Percentiles rank a stretch among this genome's conserved stretches.
Conservation (phyloP, 2,888 invertebrate genomes). For the Harpagoxenus sublaevis region DNA sequence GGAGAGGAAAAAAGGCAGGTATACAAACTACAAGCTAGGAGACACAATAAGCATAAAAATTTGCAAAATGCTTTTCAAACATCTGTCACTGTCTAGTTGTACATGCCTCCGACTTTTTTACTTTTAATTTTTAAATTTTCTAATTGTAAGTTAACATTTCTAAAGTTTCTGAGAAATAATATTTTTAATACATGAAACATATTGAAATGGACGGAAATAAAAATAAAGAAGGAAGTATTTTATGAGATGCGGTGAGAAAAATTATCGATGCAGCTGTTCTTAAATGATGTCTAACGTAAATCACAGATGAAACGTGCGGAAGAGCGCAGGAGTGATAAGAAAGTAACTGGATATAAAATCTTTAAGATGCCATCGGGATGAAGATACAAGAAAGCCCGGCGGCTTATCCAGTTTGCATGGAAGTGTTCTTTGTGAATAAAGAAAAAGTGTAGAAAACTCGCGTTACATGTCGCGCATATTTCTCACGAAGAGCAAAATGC, state of each 20-base stretch:
- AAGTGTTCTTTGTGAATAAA: slow-evolving; percentile 44
- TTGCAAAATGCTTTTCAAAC: slow-evolving; percentile 14
- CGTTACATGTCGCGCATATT: slow-evolving; percentile 23
- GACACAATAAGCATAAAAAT: slow-evolving; percentile 1
- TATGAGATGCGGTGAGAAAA: not conserved
- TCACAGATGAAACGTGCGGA: slow-evolving; percentile 25
- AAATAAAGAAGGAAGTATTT: not conserved
- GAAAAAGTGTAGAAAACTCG: slow-evolving; percentile 29
- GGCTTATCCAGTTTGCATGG: slow-evolving; percentile 40
- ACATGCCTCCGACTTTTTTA: not conserved
- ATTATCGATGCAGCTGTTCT: slow-evolving; percentile 2
- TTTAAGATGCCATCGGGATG: slow-evolving; percentile 27
- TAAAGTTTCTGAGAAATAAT: not conserved
- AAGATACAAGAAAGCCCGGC: slow-evolving; percentile 38
- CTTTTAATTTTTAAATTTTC: not conserved
- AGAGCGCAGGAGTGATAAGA: slow-evolving; percentile 27
- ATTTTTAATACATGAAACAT: not conserved
- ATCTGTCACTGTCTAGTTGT: not conserved
- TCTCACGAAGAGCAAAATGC: not conserved
- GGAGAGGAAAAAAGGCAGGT: not conserved
- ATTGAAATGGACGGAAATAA: not conserved
- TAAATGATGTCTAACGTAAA: slow-evolving; percentile 32
- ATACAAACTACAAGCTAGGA: not conserved
- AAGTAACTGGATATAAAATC: slow-evolving; percentile 31
- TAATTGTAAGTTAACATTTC: not conserved